phyloP scores from a whole-genome alignment of 2,888 invertebrate genomes.

The Opisthograptis luteolata region DNA sequence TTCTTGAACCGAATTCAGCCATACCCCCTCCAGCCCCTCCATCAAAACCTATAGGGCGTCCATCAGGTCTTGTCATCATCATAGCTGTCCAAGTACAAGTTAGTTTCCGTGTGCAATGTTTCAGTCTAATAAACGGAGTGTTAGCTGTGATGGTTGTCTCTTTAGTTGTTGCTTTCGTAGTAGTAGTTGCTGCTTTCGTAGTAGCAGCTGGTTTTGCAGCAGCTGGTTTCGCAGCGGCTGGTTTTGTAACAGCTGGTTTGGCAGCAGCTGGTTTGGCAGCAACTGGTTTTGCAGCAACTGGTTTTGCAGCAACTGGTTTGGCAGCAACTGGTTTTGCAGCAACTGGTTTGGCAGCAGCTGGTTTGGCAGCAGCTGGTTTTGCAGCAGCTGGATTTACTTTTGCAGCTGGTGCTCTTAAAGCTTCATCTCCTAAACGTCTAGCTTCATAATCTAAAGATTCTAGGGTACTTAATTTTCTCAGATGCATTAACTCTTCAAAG shows the following conservation, averaged over 20 bases:
- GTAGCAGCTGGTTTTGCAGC: conserved; percentile 10
- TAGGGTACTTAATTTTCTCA: conserved; percentile 59
- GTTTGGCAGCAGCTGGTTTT: conserved; percentile 3
- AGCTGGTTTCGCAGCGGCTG: neutral
- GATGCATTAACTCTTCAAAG: conserved; percentile 75
- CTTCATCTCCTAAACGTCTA: conserved; percentile 42
- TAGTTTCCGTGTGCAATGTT: conserved; percentile 69
- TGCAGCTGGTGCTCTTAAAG: conserved; percentile 13
- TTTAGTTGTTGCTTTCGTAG: neutral
- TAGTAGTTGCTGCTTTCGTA: conserved; percentile 7
- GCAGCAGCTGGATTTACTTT: conserved; percentile 3
- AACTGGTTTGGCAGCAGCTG: neutral
- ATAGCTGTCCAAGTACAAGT: conserved; percentile 76
- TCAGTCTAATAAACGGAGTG: conserved; percentile 58
- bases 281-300: too few relatives aligned
- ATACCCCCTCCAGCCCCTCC: conserved; percentile 34
- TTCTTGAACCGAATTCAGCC: conserved; percentile 55
- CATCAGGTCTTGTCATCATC: conserved; percentile 48
- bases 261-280: conserved; percentile 9
- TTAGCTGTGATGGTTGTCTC: conserved; percentile 54
- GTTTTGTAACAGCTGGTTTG: neutral
- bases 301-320: neutral
- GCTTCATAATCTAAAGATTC: conserved; percentile 43
- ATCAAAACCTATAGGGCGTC: conserved; percentile 38
- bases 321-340: conserved; percentile 4